phyloP scores from a whole-genome alignment of 1,140 invertebrate genomes.

The Euura saliciscinereae region DNA sequence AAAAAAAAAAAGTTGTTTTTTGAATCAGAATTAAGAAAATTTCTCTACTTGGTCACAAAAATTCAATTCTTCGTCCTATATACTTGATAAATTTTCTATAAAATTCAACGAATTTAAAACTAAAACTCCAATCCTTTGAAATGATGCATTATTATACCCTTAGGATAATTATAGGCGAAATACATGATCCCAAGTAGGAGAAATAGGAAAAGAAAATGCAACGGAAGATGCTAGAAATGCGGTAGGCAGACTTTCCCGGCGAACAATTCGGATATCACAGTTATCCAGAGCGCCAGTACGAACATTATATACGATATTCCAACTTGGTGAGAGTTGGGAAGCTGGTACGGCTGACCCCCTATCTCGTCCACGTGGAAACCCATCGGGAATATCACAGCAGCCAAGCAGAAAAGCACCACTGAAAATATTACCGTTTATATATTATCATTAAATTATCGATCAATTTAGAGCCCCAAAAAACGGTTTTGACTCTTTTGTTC shows the following conservation, averaged over 20 bases:
- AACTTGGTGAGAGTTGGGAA: conserved; percentile 95
- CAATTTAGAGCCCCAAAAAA: too few relatives aligned
- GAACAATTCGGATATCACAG: conserved; percentile 94
- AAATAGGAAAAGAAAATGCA: conserved; percentile 9
- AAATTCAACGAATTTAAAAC: too few relatives aligned
- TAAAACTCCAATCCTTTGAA: conserved; percentile 6
- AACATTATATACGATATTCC: conserved; percentile 96
- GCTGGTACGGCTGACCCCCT: conserved; percentile 92
- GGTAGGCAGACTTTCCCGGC: conserved; percentile 97
- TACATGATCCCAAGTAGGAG: conserved; percentile 8
- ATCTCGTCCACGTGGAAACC: conserved; percentile 96
- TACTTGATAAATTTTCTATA: too few relatives aligned
- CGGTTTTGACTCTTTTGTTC: too few relatives aligned
- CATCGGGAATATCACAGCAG: conserved; percentile 95
- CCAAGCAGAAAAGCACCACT: conserved; percentile 95
- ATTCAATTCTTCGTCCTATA: neutral
- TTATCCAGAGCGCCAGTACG: conserved; percentile 93
- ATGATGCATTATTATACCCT: conserved; percentile 7
- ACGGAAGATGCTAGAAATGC: conserved; percentile 74
- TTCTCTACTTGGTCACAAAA: neutral
- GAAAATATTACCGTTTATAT: conserved; percentile 55
- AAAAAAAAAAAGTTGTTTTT: too few relatives aligned
- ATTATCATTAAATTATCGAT: neutral
- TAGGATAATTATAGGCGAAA: neutral
- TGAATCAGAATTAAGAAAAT: too few relatives aligned